phyloP scores from a whole-genome alignment of 2,888 invertebrate species.

The Auanema freiburgensis region DNA sequence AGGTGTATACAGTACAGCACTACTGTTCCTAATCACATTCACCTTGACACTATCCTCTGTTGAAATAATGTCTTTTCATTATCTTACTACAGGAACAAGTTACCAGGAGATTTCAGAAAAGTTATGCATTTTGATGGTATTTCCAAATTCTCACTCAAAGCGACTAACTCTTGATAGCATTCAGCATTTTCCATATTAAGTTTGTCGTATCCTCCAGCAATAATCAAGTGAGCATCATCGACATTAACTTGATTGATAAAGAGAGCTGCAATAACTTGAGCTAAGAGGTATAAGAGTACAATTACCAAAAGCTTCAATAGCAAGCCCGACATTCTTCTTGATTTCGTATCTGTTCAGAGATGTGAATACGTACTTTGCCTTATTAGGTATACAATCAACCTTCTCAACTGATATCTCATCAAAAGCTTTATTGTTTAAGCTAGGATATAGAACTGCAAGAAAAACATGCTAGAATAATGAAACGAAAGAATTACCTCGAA shows the following conservation, averaged over 20 bases:
- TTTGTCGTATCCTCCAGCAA: slow-evolving; percentile 95
- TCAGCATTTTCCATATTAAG: slow-evolving; percentile 82
- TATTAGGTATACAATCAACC: slow-evolving; percentile 45
- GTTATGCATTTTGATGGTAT: slow-evolving; percentile 53
- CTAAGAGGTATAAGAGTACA: too few species aligned
- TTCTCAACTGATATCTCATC: slow-evolving; percentile 31
- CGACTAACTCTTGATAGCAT: slow-evolving; percentile 78
- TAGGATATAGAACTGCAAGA: slow-evolving; percentile 81
- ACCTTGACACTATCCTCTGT: slow-evolving; percentile 81
- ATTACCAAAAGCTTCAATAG: slow-evolving; percentile 77
- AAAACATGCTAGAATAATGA: neutral
- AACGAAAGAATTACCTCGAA: neutral
- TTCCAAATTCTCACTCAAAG: slow-evolving; percentile 72
- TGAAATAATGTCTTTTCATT: neutral
- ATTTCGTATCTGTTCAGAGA: slow-evolving; percentile 96
- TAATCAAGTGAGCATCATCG: slow-evolving; percentile 76
- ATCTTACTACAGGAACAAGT: slow-evolving; percentile 15
- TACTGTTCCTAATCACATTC: slow-evolving; percentile 77
- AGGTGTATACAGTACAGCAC: slow-evolving; percentile 89
- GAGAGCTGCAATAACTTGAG: too few species aligned
- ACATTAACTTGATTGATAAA: slow-evolving; percentile 8
- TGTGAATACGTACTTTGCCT: slow-evolving; percentile 73
- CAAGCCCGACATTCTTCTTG: slow-evolving; percentile 89
- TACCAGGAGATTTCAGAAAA: slow-evolving; percentile 62
- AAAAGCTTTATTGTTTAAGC: slow-evolving; percentile 78